phyloP scores from a whole-genome alignment of 1,140 invertebrate genomes.

The Dermatophagoides farinae region DNA sequence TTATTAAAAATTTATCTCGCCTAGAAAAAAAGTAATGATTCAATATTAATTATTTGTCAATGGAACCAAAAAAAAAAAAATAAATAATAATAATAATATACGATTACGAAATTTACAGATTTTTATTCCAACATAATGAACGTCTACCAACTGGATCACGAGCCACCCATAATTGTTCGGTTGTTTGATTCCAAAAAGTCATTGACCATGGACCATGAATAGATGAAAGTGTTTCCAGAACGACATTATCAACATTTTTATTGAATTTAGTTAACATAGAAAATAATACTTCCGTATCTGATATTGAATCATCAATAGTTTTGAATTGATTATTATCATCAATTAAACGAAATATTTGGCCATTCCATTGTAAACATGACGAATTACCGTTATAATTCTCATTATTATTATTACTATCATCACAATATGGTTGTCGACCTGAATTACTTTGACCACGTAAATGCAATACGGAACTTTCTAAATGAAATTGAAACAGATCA shows the following conservation, averaged over 20 bases:
- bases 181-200: conserved; percentile 46
- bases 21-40: conserved; percentile 14
- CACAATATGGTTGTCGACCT: conserved; percentile 36
- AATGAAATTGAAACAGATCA: not conserved
- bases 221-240: conserved; percentile 29
- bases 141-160: conserved; percentile 64
- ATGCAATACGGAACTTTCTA: conserved; percentile 39
- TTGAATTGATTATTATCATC: not conserved
- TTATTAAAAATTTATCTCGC: not conserved
- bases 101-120: conserved; percentile 5
- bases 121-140: conserved; percentile 43
- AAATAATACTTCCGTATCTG: conserved; percentile 10
- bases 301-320: not conserved
- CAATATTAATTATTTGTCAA: not conserved
- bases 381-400: too few species aligned
- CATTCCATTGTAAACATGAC: conserved; percentile 53
- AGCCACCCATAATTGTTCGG: conserved; percentile 49
- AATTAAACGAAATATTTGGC: conserved; percentile 45
- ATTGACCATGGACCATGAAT: conserved; percentile 64
- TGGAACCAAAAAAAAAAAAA: not conserved
- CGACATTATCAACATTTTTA: conserved; percentile 21
- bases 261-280: not conserved
- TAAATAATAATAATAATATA: not conserved
- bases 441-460: conserved; percentile 34
- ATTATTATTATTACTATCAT: conserved; percentile 28